Evolutionary conservation across 2,113 vertebrate genomes (phyloP), one percentile per base, ranked within the genome.

Genomic region (Leiothrix lutea): DNA sequence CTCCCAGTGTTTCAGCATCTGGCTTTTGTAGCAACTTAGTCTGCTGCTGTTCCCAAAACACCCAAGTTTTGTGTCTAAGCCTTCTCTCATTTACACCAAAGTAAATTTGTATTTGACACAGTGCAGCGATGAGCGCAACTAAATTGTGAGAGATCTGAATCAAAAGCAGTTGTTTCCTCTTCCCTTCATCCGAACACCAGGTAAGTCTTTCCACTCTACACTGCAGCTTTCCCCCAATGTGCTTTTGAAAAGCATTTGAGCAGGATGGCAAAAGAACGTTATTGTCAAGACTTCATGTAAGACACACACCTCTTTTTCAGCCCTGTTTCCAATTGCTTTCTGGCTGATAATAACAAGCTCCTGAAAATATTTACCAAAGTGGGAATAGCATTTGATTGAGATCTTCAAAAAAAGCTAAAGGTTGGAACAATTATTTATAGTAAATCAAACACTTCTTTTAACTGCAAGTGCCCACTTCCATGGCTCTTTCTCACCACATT

Each of bases 351-450:
- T 53, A 74, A 42, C 28, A 70, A 86, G 25, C 11, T 85, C 40
- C 65, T 57, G 53, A 87, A 94, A 91, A 81, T 79, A 91, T 65
- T 92, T 91, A 85, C 70, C n/a, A 65, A 82, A 80, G 44, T 13
- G 7, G n/a, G n/a, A 91, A 57, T 40, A 67, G 21, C 45, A 85
- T 90, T 84, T 56, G 29, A 67, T 69, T 84, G n/a, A 72, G 47
- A 45, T 48, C 35, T 86, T 83, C 25, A 72, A 47, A 62, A 54
- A 92, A 8, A 74, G 21, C 14, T 72, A 54, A 33, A 80, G 22
- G 21, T 26, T 81, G 20, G 85, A 90, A 86, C 38, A 84, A 86
- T 91, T 88, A 74, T 53, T 88, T 87, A 57, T 50, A 95, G 47
- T 20, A 67, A 83, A 80, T 60, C 8, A 24, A 84, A 94, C 11